Conservation (phyloP, 2,113 vertebrate genomes). For the Chaetops frenatus region DNA sequence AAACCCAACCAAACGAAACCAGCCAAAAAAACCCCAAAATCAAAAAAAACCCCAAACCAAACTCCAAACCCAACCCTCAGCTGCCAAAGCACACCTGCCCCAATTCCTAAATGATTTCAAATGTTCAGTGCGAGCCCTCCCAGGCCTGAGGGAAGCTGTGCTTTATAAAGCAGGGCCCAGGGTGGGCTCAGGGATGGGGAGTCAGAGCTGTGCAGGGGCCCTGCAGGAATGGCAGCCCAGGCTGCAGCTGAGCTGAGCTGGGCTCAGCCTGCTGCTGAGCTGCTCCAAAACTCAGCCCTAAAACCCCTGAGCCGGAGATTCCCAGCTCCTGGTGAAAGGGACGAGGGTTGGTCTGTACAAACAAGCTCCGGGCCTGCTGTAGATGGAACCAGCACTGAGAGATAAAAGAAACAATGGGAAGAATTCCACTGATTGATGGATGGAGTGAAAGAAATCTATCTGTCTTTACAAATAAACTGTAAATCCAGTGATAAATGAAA, state of each 20-base stretch:
- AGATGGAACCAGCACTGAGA: too few relatives aligned
- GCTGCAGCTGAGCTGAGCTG: neutral
- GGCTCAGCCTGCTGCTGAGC: neutral
- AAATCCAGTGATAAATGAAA: too few relatives aligned
- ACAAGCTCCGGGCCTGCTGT: too few relatives aligned
- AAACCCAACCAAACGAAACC: too few relatives aligned
- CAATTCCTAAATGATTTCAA: neutral
- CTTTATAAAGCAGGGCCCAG: neutral
- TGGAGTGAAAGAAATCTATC: too few relatives aligned
- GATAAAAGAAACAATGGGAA: too few relatives aligned
- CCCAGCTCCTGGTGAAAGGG: too few relatives aligned
- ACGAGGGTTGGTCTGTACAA: too few relatives aligned
- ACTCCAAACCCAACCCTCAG: neutral
- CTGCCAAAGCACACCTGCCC: neutral
- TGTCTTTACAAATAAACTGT: too few relatives aligned
- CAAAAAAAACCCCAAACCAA: neutral
- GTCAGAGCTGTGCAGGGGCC: fast-evolving
- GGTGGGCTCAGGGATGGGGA: neutral
- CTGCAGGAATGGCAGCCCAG: neutral
- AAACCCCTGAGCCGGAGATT: too few relatives aligned
- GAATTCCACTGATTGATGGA: too few relatives aligned
- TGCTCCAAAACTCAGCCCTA: neutral
- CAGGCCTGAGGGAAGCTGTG: neutral
- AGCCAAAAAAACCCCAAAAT: too few relatives aligned
- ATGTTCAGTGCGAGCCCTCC: neutral